phyloP scores from a whole-genome alignment of 2,888 invertebrate genomes.

The Antheraea yamamai region DNA sequence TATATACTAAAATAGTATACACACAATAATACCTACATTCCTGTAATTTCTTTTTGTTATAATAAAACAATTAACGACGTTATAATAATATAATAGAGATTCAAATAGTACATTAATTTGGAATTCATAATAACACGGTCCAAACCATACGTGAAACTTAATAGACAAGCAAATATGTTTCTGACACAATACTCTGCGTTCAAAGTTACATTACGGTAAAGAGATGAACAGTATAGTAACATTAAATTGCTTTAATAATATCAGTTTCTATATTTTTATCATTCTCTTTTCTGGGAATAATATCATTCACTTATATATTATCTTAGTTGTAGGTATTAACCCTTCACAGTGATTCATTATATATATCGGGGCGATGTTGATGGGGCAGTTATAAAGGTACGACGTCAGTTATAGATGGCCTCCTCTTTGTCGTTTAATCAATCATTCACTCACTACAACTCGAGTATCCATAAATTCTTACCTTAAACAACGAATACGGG shows the following conservation, averaged over 20 bases:
- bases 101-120: slow-evolving; percentile 2
- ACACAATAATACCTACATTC: neutral
- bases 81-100: neutral
- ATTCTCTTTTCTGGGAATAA: neutral
- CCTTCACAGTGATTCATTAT: neutral
- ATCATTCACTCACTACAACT: too few species aligned
- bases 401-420: too few species aligned
- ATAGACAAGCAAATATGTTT: slow-evolving; percentile 22
- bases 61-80: neutral
- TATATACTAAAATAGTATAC: too few species aligned
- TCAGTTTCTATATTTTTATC: neutral
- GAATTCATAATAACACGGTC: neutral
- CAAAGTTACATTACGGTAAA: neutral
- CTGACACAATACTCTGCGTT: slow-evolving; percentile 24
- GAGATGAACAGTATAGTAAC: neutral
- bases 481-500: too few species aligned
- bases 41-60: neutral
- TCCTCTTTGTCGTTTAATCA: too few species aligned
- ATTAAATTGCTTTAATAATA: neutral
- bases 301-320: neutral
- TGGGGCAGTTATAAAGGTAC: neutral
- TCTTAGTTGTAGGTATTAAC: neutral
- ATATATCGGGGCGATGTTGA: neutral
- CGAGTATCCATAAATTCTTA: too few species aligned
- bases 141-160: slow-evolving; percentile 19